These are phyloP conservation scores for Capitella teleta DNA, from an alignment of 1,140 invertebrate species.

Conservation along the genomic window DNA sequence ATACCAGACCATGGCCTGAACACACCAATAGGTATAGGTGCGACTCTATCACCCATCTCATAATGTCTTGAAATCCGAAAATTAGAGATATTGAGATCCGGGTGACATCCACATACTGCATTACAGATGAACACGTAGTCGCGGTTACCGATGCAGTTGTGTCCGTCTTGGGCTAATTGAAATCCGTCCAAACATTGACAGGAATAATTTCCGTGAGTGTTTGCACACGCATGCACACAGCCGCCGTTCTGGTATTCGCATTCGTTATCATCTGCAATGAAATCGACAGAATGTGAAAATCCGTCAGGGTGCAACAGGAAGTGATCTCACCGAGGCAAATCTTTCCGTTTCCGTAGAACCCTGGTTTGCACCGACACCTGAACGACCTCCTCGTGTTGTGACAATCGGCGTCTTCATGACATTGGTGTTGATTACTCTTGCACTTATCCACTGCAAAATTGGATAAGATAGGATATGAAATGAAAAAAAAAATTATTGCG, in stretches of 20 bases:
- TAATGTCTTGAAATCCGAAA: too few species aligned
- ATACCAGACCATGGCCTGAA: too few species aligned
- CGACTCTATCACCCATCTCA: too few species aligned
- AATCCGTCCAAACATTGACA: conserved; percentile 61
- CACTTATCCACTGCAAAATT: conserved; percentile 21
- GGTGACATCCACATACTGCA: too few species aligned
- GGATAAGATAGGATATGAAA: too few species aligned
- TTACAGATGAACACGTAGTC: too few species aligned
- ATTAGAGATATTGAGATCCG: too few species aligned
- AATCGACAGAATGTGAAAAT: neutral
- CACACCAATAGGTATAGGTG: too few species aligned
- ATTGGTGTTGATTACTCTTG: conserved; percentile 23
- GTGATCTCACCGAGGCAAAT: conserved; percentile 46
- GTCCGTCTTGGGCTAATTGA: conserved; percentile 48
- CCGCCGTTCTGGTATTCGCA: conserved; percentile 51
- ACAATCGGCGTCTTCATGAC: conserved; percentile 29
- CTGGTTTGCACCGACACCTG: conserved; percentile 33
- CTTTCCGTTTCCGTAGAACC: conserved; percentile 56
- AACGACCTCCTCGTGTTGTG: conserved; percentile 23
- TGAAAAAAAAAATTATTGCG: too few species aligned
- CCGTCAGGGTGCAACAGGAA: neutral
- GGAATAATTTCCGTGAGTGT: conserved; percentile 56
- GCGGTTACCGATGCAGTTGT: conserved; percentile 15
- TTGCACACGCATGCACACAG: conserved; percentile 53
- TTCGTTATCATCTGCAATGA: conserved; percentile 53